Evolutionary conservation across 2,113 vertebrate species (phyloP).

Genomic region (Megaceryle torquata): DNA sequence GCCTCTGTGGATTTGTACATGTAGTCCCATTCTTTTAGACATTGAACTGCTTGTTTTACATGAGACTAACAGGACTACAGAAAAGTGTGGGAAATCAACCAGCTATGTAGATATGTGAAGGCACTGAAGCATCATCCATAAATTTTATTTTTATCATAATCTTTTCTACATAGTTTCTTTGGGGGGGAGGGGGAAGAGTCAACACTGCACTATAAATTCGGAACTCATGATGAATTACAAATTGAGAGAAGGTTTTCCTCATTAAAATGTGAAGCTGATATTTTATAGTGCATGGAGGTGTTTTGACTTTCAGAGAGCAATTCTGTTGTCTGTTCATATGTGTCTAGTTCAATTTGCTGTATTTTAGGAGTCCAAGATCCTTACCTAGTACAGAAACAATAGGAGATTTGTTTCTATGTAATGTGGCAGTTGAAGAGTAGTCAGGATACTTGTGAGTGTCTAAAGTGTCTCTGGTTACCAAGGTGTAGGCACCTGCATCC

Average conservation of each 20-base stretch:
- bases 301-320: neutral
- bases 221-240: neutral
- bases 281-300: neutral
- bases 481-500: neutral
- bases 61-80: neutral
- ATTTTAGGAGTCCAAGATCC: neutral
- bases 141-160: neutral
- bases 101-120: neutral
- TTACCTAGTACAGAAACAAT: neutral
- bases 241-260: neutral
- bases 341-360: neutral
- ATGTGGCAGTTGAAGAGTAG: neutral
- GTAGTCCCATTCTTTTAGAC: neutral
- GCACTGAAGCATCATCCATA: neutral
- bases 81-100: neutral
- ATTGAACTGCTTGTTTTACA: neutral
- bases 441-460: neutral
- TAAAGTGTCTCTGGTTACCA: neutral
- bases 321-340: neutral
- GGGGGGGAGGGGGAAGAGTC: too few relatives aligned
- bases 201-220: neutral
- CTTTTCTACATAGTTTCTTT: neutral
- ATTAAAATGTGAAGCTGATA: neutral
- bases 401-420: neutral
- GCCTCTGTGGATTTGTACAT: neutral